Base-by-base conservation (phyloP, 1,140 invertebrate genomes). In the Monochamus saltuarius region DNA sequence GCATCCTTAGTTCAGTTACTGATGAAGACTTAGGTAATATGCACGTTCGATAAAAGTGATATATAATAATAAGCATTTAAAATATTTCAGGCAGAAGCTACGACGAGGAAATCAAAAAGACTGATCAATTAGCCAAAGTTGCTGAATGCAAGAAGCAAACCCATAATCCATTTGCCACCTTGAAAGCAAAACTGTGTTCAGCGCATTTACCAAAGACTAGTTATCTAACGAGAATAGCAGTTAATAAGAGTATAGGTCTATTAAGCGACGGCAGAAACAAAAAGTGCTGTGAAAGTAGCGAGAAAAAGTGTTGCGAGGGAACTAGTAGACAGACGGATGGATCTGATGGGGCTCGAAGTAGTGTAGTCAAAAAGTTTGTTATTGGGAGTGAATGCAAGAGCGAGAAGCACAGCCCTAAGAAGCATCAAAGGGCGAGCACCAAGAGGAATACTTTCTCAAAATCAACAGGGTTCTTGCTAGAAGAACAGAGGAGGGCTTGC, bases 161-260 rank as follows among this genome's bases (percentile, higher is more conserved):
- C 47, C 59, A 69, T 47, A 70, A 72, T 53, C 68, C 74, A 11
- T 74, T 76, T 45, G 72, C 74, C 19, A 70, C 64, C 17, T 57
- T 77, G n/a, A 77, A 75, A 62, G 70, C 74, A 10, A 77, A 77
- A 69, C 62, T 78, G 59, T 77, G 77, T 69, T 75, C 76, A 55
- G 70, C 76, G 11, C 76, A 78, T 65, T 64, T 78, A 53, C 75
- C 75, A 43, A 77, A 77, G 57, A 74, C 74, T 46, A 69, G 67
- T 49, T 77, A 77, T 58, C 66, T 78, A 49, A 75, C 74, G 2
- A 67, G 70, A 50, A 66, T 78, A 52, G 76, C 76, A 13, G 73
- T 77, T 8, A 78, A 77, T 63, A 74, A 74, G 62, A 73, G 71
- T 64, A 73, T 75, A 49, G 76, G 73, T 54, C 61, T 71, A 43